These are phyloP conservation scores for Empidonax traillii DNA, from an alignment of 2,113 vertebrate genomes.

Conservation along the genomic window DNA sequence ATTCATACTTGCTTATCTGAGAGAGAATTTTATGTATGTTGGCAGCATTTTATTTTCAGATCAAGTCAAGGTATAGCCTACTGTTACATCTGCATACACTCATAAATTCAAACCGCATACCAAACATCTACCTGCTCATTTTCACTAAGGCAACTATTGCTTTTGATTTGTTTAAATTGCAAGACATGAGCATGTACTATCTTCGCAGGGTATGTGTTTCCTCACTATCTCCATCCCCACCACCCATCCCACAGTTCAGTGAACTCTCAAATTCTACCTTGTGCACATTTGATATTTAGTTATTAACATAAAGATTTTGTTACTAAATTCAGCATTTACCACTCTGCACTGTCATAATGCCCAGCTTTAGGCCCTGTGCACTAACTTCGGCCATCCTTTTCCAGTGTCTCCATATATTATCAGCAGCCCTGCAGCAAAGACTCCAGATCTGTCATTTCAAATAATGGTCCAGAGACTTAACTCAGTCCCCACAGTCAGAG, in stretches of 20 bases:
- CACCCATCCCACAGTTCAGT: not conserved
- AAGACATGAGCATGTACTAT: not conserved
- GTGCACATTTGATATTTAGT: not conserved
- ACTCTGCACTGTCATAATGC: not conserved
- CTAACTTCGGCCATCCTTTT: not conserved
- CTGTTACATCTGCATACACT: not conserved
- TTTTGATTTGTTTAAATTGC: not conserved
- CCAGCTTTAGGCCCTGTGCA: not conserved
- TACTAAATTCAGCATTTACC: not conserved
- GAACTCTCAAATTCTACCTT: not conserved
- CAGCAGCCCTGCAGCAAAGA: not conserved
- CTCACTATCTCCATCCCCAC: not conserved
- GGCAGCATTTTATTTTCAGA: not conserved
- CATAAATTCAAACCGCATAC: not conserved
- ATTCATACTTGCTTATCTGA: not conserved
- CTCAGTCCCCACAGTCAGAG: not conserved
- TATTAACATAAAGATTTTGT: not conserved
- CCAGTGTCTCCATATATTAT: not conserved
- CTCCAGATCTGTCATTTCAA: not conserved
- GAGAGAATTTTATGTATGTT: not conserved
- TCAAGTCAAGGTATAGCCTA: not conserved
- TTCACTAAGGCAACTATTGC: not conserved
- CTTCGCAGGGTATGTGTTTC: not conserved
- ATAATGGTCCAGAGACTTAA: not conserved
- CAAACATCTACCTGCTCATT: not conserved